Evolutionary conservation across 2,113 vertebrate genomes (phyloP), one percentile per base, ranked within the genome.

Genomic region (Megaceryle torquata): DNA sequence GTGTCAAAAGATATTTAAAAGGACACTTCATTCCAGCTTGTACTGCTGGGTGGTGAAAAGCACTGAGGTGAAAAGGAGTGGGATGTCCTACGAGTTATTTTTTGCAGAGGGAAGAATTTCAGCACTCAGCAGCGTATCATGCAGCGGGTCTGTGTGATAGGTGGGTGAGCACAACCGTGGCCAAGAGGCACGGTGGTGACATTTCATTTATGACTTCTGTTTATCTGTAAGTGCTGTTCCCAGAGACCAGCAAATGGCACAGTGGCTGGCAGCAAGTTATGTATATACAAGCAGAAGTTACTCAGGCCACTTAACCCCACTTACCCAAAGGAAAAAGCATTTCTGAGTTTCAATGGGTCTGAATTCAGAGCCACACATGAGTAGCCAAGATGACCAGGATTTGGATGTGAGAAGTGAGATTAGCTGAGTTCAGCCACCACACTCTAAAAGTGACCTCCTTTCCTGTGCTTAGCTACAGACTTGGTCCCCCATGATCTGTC

Each of bases 231-330:
- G 60, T 41, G 28, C 46, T 50, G 35, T 65, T 76, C 54, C 31
- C 41, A 84, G 72, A 74, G 80, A 81, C 0, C 3, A 84, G 68
- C 63, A 86, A 90, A 82, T 35, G 63, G 43, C 68, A 70, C 0
- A 0, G 8, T 86, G 0, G 0, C 39, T 83, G 72, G 48, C 68
- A 48, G 71, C 59, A 88, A 54, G 77, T 11, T 0, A 0, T 19
- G 13, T 41, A n/a, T 3, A 1, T 33, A 59, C 39, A 68, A 65
- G 33, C 54, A 61, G 83, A 77, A 88, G 50, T 69, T 77, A 48
- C 11, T 90, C 35, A 16, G 5, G 10, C 50, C 35, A 39, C 83
- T 69, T 88, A 83, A 69, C 59, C 35, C 17, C 48, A 61, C 65
- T 88, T 86, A 26, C 48, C 22, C 22, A 44, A 46, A 82, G 35